These are phyloP conservation scores for Myiagra hebetior DNA, from an alignment of 2,113 vertebrate genomes.

Conservation along the genomic window DNA sequence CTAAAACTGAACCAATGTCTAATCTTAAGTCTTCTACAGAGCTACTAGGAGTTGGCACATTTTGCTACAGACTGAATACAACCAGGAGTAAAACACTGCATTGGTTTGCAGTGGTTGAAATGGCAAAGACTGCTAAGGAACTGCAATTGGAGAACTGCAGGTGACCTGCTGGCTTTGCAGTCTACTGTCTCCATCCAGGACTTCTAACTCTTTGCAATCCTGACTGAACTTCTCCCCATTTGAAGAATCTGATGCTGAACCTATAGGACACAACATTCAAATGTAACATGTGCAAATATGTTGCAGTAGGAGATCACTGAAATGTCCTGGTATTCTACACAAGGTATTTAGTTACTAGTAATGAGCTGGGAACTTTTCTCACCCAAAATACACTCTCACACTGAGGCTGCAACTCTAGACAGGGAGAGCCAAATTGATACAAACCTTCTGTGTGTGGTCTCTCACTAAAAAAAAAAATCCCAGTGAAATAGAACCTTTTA, in stretches of 20 bases:
- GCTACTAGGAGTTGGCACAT: background rate
- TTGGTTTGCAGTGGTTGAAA: background rate
- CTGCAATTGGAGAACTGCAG: background rate
- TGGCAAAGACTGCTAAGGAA: background rate
- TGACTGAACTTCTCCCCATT: background rate
- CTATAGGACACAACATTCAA: background rate
- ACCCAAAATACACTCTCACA: background rate
- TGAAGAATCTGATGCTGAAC: background rate
- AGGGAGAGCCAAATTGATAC: background rate
- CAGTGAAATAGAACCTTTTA: background rate
- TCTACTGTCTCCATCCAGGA: background rate
- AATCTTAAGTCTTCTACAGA: background rate
- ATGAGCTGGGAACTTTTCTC: background rate
- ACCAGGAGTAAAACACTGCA: background rate
- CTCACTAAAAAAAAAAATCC: background rate
- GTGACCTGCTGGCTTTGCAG: background rate
- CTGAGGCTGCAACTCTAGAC: background rate
- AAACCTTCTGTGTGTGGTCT: background rate
- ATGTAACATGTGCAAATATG: background rate
- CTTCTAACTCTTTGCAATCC: background rate
- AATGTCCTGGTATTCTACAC: background rate
- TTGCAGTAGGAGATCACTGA: background rate
- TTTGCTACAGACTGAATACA: background rate
- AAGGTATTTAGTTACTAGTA: background rate
- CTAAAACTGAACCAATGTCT: background rate